Evolutionary conservation across 1,140 invertebrate genomes (phyloP), one percentile per base, ranked within the genome.

Genomic region (Nomia melanderi): DNA sequence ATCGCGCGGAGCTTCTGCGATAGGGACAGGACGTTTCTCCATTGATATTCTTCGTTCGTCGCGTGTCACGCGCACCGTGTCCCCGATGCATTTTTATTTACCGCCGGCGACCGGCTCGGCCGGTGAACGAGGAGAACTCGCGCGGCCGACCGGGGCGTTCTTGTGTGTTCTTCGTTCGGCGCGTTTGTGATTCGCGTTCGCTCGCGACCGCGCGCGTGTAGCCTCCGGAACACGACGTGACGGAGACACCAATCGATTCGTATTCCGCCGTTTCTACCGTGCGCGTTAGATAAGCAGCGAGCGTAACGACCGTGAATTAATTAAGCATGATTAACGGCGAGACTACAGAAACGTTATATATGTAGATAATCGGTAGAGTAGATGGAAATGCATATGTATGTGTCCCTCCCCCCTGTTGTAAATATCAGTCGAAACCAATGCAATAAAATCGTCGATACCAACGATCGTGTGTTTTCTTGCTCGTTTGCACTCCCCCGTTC

Each of bases 301-400:
- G 29, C 14, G 41, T 69, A 73, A 80, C 60, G 70, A 76, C 73
- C 56, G 59, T 65, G 54, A 70, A 78, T 79, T 81, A 87, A 80
- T 79, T 70, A 76, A 81, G 63, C 78, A 84, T 78, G 17, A 76
- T 82, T 44, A 75, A 64, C 17, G 57, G 64, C 39, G 70, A 85
- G 71, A 80, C 63, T 77, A 67, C 73, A 50, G 47, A 66, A 87
- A 89, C 86, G 72, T 88, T 88, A 88, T 89, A 85, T 86, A 87
- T 90, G 87, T 91, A 91, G 88, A 91, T 90, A 90, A 88, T 88
- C 84, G 79, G 57, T 91, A 91, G 85, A 90, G 80, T 89, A 90
- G 88, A 90, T 85, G 81, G 87, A 88, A 89, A 89, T 90, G 87
- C 87, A 90, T 90, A 92, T 90, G 84, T 91, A 90, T 88, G 88